A percentile compares a stretch with the other conserved stretches of the same genome.
Conservation (phyloP, 1,140 invertebrate species). For the Arctopsyche grandis region DNA sequence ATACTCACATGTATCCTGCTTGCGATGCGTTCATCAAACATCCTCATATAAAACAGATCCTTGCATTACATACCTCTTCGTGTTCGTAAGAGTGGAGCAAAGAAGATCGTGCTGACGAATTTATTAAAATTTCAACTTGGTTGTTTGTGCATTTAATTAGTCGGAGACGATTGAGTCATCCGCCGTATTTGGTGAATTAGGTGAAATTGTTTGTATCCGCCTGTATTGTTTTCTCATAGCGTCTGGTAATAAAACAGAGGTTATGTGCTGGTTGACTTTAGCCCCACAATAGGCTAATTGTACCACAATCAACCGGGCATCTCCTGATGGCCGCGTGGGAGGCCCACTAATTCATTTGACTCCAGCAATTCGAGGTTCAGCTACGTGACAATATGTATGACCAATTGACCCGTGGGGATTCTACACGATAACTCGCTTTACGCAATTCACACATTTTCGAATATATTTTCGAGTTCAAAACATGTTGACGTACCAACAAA, state of each 20-base stretch:
- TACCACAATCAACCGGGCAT: conserved; percentile 35
- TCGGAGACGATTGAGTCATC: too few relatives aligned
- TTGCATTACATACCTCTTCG: neutral
- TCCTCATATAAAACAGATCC: conserved; percentile 6
- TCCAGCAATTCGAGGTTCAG: conserved; percentile 46
- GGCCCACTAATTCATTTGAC: conserved; percentile 42
- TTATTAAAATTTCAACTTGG: too few relatives aligned
- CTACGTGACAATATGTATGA: conserved; percentile 41
- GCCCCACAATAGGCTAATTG: conserved; percentile 43
- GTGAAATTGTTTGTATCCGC: conserved; percentile 21
- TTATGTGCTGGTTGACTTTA: conserved; percentile 32
- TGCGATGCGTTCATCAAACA: conserved; percentile 14
- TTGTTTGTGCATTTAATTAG: too few relatives aligned
- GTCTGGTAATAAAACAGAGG: conserved; percentile 31
- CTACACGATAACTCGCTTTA: neutral
- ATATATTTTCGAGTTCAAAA: too few relatives aligned
- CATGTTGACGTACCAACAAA: too few relatives aligned
- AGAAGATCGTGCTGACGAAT: too few relatives aligned
- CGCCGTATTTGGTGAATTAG: neutral
- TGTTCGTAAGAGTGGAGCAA: neutral
- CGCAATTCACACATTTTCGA: too few relatives aligned
- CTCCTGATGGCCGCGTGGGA: conserved; percentile 35
- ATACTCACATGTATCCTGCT: neutral
- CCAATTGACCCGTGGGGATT: conserved; percentile 5
- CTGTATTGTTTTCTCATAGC: conserved; percentile 37